Evolutionary conservation across 2,113 vertebrate genomes (phyloP).

Genomic region (Symphodus melops): DNA sequence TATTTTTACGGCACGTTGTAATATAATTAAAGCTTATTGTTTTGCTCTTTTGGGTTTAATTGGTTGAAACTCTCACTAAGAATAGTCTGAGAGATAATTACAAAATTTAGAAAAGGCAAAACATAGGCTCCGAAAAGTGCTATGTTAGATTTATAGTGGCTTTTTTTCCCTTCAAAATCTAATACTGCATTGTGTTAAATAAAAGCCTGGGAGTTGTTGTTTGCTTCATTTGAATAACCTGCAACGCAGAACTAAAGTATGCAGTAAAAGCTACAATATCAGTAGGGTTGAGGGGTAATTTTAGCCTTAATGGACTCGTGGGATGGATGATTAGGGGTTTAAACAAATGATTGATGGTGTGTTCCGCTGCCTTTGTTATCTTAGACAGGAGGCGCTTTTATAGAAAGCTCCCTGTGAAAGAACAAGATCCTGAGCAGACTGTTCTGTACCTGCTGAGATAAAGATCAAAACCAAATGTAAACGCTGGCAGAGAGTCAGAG

Average conservation of each 20-base stretch:
- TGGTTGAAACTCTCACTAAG: constrained; percentile 44
- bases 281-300: constrained; percentile 19
- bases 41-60: constrained; percentile 42
- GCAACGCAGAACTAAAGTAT: constrained; percentile 9
- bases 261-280: constrained; percentile 19
- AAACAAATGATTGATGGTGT: constrained; percentile 48
- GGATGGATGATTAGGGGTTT: constrained; percentile 44
- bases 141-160: constrained; percentile 30
- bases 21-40: constrained; percentile 52
- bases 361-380: constrained; percentile 27
- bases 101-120: constrained; percentile 20
- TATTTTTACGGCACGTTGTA: constrained; percentile 24
- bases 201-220: constrained; percentile 13
- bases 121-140: constrained; percentile 12
- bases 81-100: constrained; percentile 51
- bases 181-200: constrained; percentile 9
- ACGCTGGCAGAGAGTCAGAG: constrained; percentile 15
- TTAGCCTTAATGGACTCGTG: constrained; percentile 32
- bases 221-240: constrained; percentile 34
- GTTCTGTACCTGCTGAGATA: constrained; percentile 23
- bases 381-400: constrained; percentile 23
- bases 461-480: constrained; percentile 43
- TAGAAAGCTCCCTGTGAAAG: neutral
- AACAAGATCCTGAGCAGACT: neutral
- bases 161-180: constrained; percentile 13